These are phyloP conservation scores for Xiphophorus maculatus DNA, from an alignment of 2,113 vertebrate species.

Conservation along the genomic window DNA sequence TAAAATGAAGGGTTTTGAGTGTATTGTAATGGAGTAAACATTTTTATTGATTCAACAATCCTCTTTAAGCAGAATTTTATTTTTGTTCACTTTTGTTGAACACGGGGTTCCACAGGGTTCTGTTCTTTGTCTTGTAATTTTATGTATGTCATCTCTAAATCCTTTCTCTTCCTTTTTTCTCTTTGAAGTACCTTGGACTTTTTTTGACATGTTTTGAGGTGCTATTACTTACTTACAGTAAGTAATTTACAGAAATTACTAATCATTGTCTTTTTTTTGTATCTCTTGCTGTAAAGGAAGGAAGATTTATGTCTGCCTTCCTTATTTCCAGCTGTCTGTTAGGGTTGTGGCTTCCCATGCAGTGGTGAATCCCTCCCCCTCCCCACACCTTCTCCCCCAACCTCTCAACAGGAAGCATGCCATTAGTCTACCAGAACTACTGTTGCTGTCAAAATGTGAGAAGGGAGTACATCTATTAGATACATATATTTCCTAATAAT, in stretches of 20 bases:
- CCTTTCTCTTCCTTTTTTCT: background rate
- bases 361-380: constrained; percentile 52
- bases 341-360: constrained; percentile 65
- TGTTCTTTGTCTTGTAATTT: background rate
- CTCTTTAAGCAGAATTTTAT: background rate
- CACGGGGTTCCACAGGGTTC: background rate
- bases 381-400: background rate
- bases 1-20: constrained; percentile 74
- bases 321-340: constrained; percentile 68
- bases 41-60: constrained; percentile 48
- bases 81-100: background rate
- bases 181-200: background rate
- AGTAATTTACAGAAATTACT: too few relatives aligned
- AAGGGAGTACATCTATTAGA: constrained; percentile 70
- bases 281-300: too few relatives aligned
- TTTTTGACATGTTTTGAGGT: background rate
- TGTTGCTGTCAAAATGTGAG: constrained; percentile 69
- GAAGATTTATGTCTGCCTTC: constrained; percentile 40
- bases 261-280: too few relatives aligned
- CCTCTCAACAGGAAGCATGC: constrained; percentile 59
- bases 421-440: constrained; percentile 71
- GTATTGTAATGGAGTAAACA: constrained; percentile 45
- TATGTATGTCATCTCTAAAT: background rate
- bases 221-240: background rate
- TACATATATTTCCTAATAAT: constrained; percentile 70